These are phyloP conservation scores for Aphelocoma californica DNA, from an alignment of 2,797 vertebrate genomes.

Conservation along the genomic window DNA sequence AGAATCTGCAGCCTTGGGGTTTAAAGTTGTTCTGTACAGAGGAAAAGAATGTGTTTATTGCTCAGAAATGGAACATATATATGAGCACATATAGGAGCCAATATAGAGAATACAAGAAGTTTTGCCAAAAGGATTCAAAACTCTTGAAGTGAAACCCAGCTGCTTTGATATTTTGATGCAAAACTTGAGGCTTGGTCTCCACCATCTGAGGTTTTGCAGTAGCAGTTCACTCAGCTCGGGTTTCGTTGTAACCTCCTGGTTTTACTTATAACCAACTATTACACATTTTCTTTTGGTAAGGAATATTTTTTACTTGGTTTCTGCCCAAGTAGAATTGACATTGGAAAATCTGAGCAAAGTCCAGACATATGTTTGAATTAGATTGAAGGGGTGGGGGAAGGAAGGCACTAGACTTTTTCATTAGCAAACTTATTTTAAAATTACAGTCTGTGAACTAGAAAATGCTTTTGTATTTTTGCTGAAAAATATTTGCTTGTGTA, in stretches of 20 bases:
- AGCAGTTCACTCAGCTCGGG: background rate
- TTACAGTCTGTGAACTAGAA: background rate
- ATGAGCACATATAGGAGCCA: background rate
- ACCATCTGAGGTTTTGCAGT: background rate
- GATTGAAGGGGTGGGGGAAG: background rate
- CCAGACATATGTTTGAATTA: background rate
- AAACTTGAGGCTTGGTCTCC: background rate
- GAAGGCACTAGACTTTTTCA: background rate
- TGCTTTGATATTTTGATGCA: background rate
- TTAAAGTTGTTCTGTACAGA: background rate
- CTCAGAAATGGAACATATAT: background rate
- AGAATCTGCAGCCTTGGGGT: background rate
- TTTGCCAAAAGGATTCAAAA: constrained; percentile 6
- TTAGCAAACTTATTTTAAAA: background rate
- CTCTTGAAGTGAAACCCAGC: background rate
- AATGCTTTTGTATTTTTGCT: background rate
- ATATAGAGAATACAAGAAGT: background rate
- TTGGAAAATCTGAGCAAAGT: constrained; percentile 8
- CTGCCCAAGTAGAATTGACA: background rate
- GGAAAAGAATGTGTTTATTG: background rate
- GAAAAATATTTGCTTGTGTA: background rate
- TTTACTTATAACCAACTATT: background rate
- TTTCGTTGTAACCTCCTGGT: background rate
- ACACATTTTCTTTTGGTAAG: background rate
- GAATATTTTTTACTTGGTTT: background rate